Base-by-base conservation (phyloP, 2,888 invertebrate genomes). In the Nymphalis polychloros region DNA sequence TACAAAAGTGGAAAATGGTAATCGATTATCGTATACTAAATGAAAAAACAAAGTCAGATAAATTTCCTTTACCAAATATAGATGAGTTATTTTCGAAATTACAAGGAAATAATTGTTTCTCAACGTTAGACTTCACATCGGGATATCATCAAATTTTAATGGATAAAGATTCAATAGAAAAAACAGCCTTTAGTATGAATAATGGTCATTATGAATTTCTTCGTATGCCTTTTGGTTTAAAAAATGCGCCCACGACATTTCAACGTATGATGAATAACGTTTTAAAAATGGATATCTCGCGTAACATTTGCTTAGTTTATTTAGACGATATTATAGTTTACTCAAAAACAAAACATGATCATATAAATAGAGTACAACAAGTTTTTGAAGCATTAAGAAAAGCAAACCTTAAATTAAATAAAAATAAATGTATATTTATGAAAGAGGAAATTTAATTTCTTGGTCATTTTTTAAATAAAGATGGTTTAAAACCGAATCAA, bases 1-100 rank as follows among this genome's bases (percentile, higher is more conserved):
- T 59, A 64, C 63, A 61, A 27, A 70, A 70, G 47, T 71, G 57
- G 69, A 47, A 73, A 23, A 71, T 73, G 63, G 66, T 63, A 23
- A 68, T 70, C 48, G 72, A 71, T 66, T 67, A 69, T 55, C 50
- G 64, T 27, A 47, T 83, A 71, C 60, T 87, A 60, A 88, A 88
- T 68, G 77, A 84, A 13, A 76, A 78, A 46, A 85, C 86, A 0
- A 74, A 83, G 0, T 79, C 76, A 5, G 82, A 86, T 60, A 70
- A 67, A 53, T 67, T 66, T n/a, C 64, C 64, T 1, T 41, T 71
- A 31, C 64, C 63, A 8, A 72, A 66, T n/a, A 69, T 72, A 2
- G 64, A 72, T 10, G 67, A 72, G 17, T 52, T 67, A 55, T 70
- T 72, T 53, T 62, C 66, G 0, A 68, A 69, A 59, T 61, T 73